Evolutionary conservation across 2,797 vertebrate species (phyloP).

Genomic region (Merluccius polli): DNA sequence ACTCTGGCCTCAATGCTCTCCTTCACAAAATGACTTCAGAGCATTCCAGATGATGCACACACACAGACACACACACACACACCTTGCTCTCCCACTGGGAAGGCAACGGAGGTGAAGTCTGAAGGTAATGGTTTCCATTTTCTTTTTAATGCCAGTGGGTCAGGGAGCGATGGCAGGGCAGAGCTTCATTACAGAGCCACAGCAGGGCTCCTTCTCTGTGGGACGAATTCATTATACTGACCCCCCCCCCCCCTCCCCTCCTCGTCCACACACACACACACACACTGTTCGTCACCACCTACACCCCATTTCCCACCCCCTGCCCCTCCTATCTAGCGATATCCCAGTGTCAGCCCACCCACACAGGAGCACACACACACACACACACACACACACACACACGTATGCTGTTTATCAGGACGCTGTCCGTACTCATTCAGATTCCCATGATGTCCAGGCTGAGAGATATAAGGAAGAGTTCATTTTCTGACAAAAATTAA

Average conservation of each 20-base stretch:
- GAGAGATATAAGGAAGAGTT: background rate
- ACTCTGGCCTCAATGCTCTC: too few relatives aligned
- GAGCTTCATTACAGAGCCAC: slow-evolving; percentile 75
- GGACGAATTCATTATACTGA: slow-evolving; percentile 75
- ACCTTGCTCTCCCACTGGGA: slow-evolving; percentile 28
- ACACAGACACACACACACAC: slow-evolving; percentile 12
- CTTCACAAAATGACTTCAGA: too few relatives aligned
- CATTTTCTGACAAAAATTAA: background rate
- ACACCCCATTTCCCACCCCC: slow-evolving; percentile 2
- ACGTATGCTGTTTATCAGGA: too few relatives aligned
- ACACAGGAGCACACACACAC: too few relatives aligned
- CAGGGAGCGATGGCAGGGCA: slow-evolving; percentile 71
- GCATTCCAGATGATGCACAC: background rate
- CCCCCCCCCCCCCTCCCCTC: too few relatives aligned
- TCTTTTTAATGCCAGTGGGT: slow-evolving; percentile 75
- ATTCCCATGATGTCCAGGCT: background rate
- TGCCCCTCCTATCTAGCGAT: slow-evolving; percentile 8
- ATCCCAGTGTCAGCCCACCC: background rate
- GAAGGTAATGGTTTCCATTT: slow-evolving; percentile 75
- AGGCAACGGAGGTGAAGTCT: slow-evolving; percentile 48
- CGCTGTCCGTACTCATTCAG: background rate
- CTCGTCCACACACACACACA: too few relatives aligned
- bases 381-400: too few relatives aligned
- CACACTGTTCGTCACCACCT: slow-evolving; percentile 29
- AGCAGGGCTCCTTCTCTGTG: slow-evolving; percentile 67